phyloP scores from a whole-genome alignment of 2,888 invertebrate species.

The Aethes cnicana region DNA sequence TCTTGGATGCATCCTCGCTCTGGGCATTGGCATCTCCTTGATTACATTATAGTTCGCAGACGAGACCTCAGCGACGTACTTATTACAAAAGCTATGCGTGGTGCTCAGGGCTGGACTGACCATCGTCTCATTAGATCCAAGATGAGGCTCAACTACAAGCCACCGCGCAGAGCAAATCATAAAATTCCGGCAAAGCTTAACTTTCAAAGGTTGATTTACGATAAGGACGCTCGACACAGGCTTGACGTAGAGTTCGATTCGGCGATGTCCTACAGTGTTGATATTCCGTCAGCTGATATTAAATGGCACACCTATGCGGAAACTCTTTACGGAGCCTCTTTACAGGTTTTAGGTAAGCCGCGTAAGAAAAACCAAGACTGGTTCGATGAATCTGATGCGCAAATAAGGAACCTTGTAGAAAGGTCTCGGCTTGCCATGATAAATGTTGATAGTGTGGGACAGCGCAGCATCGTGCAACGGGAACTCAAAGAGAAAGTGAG shows the following conservation, averaged over 20 bases:
- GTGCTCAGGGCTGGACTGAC: slow-evolving; percentile 26
- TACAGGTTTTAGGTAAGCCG: slow-evolving; percentile 15
- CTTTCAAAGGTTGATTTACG: not conserved
- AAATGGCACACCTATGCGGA: not conserved
- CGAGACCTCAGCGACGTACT: slow-evolving; percentile 3
- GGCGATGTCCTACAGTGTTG: not conserved
- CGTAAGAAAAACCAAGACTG: slow-evolving; percentile 30
- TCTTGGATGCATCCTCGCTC: no score
- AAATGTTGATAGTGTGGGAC: no score
- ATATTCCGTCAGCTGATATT: not conserved
- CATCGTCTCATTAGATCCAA: slow-evolving; percentile 32
- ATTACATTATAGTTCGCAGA: slow-evolving; percentile 33
- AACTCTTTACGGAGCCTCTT: not conserved
- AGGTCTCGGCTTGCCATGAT: not conserved
- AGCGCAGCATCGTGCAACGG: no score
- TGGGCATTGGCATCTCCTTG: no score
- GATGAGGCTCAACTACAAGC: not conserved
- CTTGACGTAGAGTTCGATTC: not conserved
- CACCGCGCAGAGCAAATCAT: not conserved
- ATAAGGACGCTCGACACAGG: not conserved
- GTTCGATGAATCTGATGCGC: slow-evolving; percentile 29
- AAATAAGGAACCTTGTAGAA: slow-evolving; percentile 23
- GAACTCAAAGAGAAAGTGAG: slow-evolving; percentile 20
- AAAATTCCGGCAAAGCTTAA: not conserved
- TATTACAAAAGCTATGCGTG: not conserved